Evolutionary conservation across 2,113 vertebrate genomes (phyloP), one percentile per base, ranked within the genome.

Genomic region (Clarias macrocephalus): DNA sequence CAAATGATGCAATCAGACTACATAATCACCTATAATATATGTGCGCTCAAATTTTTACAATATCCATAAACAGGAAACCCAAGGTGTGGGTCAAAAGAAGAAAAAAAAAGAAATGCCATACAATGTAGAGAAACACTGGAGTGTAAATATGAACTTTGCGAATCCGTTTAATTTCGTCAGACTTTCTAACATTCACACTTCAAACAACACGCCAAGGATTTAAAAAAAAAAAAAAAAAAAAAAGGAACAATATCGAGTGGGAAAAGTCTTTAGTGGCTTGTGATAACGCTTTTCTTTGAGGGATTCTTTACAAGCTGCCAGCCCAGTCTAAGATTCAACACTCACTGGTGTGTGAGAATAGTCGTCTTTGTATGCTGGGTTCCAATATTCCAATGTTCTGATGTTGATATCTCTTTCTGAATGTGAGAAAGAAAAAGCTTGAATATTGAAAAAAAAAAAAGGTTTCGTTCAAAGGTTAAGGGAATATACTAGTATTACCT

Each of bases 361-460:
- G 88, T 84, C 80, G 82, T 73, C 91, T 91, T 93, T 94, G 94
- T 94, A 85, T 84, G 84, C 56, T 62, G 88, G 89, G 66, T 88
- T 90, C 86, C 65, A 56, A 66, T 82, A 80, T 75, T 87, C 68
- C 48, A 48, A 48, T 48, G 37, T 12, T 25, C 76, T 75, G 6
- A 48, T 8, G 84, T 84, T 91, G 85, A 90, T 92, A 94, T 94
- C 92, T 87, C 85, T 94, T 94, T 86, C 94, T 91, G 18, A 59
- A 85, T 86, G 83, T 86, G 87, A 81, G 90, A 90, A 73, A 42
- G 56, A 89, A 89, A 86, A 88, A 12, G 91, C 89, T 91, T 92
- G 82, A 90, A 83, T 86, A 79, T 86, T 83, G 88, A 48, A 59
- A 72, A 65, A 73, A 42, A 81, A 82, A 86, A 80, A n/a, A 60